Conservation (phyloP, 1,140 invertebrate species). For the Thaumatotibia leucotreta region DNA sequence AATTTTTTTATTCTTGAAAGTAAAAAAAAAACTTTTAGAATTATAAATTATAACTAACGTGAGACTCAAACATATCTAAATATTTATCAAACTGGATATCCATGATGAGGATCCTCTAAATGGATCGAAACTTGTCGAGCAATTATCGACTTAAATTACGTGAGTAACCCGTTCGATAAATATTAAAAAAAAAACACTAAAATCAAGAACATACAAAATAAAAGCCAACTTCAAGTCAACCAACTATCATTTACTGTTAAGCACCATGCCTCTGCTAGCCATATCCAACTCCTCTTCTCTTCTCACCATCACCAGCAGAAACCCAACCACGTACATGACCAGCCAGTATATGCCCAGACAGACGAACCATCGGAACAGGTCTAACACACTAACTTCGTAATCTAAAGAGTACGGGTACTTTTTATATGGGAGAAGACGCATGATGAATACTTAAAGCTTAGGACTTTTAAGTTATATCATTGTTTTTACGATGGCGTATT, state of each 20-base stretch:
- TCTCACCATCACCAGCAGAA: conserved; percentile 30
- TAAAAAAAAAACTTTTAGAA: too few relatives aligned
- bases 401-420: conserved; percentile 28
- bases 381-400: conserved; percentile 34
- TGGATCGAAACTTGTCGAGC: too few relatives aligned
- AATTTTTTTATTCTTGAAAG: too few relatives aligned
- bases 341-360: conserved; percentile 39
- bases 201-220: conserved; percentile 1
- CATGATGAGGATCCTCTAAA: too few relatives aligned
- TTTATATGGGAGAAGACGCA: conserved; percentile 35
- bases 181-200: too few relatives aligned
- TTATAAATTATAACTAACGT: too few relatives aligned
- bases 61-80: too few relatives aligned
- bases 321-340: conserved; percentile 44
- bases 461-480: neutral
- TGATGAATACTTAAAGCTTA: conserved; percentile 18
- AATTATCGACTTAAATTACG: too few relatives aligned
- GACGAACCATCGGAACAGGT: conserved; percentile 33
- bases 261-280: conserved; percentile 37
- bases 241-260: conserved; percentile 15
- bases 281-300: conserved; percentile 41
- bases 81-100: too few relatives aligned
- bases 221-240: neutral
- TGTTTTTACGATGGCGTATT: too few relatives aligned
- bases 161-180: too few relatives aligned